phyloP scores from a whole-genome alignment of 2,797 vertebrate genomes.

The Phrynocephalus guinanensis region DNA sequence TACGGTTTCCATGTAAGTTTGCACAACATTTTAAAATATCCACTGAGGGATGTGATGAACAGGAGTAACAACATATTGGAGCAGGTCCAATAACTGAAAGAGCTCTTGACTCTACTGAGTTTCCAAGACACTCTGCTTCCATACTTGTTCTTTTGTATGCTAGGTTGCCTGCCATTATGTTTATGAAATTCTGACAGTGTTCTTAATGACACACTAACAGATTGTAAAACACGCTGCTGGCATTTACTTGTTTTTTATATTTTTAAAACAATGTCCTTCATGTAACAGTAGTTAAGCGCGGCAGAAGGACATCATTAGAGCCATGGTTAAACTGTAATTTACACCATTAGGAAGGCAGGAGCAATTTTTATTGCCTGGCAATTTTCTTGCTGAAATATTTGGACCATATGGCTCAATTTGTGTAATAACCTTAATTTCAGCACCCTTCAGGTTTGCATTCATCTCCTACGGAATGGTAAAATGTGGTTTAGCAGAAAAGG shows the following conservation, averaged over 20 bases:
- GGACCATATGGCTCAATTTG: slow-evolving; percentile 99
- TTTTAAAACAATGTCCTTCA: slow-evolving; percentile 99
- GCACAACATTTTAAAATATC: background rate
- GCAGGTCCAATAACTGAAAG: slow-evolving; percentile 63
- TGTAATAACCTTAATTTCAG: slow-evolving; percentile 99
- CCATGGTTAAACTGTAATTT: slow-evolving; percentile 99
- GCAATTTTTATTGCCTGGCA: slow-evolving; percentile 99
- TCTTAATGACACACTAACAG: slow-evolving; percentile 96
- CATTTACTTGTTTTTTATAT: slow-evolving; percentile 89
- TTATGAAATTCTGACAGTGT: slow-evolving; percentile 88
- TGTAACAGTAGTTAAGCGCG: slow-evolving; percentile 99
- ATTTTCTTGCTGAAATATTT: slow-evolving; percentile 99
- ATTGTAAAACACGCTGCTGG: slow-evolving; percentile 95
- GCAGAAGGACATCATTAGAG: slow-evolving; percentile 99
- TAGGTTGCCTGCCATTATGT: slow-evolving; percentile 83
- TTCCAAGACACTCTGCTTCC: slow-evolving; percentile 77
- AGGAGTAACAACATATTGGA: slow-evolving; percentile 57
- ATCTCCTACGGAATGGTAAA: slow-evolving; percentile 88
- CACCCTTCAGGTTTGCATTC: slow-evolving; percentile 98
- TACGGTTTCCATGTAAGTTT: slow-evolving; percentile 29
- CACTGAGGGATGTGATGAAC: slow-evolving; percentile 42
- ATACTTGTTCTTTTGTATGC: slow-evolving; percentile 78
- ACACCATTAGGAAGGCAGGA: slow-evolving; percentile 99
- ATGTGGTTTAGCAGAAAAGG: slow-evolving; percentile 87
- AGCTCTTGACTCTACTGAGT: slow-evolving; percentile 72